phyloP scores from a whole-genome alignment of 2,797 vertebrate genomes.

The Mastacembelus armatus region DNA sequence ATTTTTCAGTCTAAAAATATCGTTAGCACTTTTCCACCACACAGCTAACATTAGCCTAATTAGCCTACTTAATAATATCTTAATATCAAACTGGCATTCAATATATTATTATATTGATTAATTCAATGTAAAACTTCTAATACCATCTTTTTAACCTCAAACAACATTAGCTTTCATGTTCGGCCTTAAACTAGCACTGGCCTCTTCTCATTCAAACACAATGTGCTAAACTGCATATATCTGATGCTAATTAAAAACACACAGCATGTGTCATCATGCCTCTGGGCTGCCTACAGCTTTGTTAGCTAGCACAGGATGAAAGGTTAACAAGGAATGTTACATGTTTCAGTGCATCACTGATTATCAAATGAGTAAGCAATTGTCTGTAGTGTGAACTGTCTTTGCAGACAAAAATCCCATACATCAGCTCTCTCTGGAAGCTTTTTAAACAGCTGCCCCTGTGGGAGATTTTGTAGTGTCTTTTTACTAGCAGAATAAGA shows the following conservation, averaged over 20 bases:
- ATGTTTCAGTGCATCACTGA: constrained; percentile 26
- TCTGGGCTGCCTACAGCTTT: constrained; percentile 15
- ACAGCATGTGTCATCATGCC: constrained; percentile 17
- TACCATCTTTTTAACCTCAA: too few species aligned
- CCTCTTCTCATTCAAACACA: too few species aligned
- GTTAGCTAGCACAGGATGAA: constrained; percentile 18
- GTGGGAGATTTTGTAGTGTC: neutral
- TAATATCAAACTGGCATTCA: too few species aligned
- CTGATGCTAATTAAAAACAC: too few species aligned
- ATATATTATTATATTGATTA: too few species aligned
- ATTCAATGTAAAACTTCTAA: too few species aligned
- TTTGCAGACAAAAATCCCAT: constrained; percentile 19
- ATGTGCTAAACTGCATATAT: too few species aligned
- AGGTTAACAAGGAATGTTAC: constrained; percentile 47
- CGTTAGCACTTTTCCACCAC: neutral
- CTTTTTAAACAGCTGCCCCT: neutral
- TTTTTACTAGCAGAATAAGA: neutral
- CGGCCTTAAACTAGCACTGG: too few species aligned
- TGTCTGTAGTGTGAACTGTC: constrained; percentile 21
- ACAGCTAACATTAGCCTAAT: neutral
- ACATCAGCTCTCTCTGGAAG: neutral
- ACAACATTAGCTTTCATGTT: too few species aligned
- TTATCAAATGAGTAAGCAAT: constrained; percentile 41
- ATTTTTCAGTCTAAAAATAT: too few species aligned
- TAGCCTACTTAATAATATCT: neutral